Evolutionary conservation across 2,113 vertebrate species (phyloP), one percentile per base, ranked within the genome.

Genomic region (Cheirogaleus medius): DNA sequence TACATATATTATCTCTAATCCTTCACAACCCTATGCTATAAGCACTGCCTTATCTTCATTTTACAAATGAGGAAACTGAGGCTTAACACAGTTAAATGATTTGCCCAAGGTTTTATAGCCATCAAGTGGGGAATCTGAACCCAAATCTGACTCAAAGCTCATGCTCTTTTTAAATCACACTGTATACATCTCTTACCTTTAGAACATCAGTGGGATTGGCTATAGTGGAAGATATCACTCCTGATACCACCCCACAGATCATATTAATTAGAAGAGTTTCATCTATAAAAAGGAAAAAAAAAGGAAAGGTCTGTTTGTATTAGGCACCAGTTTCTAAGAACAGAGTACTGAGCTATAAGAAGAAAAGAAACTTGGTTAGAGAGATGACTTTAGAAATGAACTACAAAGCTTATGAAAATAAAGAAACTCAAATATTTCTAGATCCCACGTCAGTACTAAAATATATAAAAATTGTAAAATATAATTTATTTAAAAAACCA

Each of bases 171-270:
- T 85, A 69, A 64, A 94, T 92, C 60, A 82, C 25, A 83, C 64
- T 54, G 14, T 58, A 68, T 63, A 84, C 21, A n/a, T 5, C 20
- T 77, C 98, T 99, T 98, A 99, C 99, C 99, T 99, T 99, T 52
- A 99, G 98, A 87, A 99, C 99, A 66, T 99, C 99, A 0, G 99
- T 99, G 32, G 99, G 99, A 74, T 99, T 99, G 94, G 99, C 99
- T 95, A 99, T 98, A 0, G 99, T 99, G 0, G 99, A 99, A 20
- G 99, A 99, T 97, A 99, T 98, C 69, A 99, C 99, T 92, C 99
- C 99, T 0, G 99, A 99, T 54, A 99, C 99, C 49, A 99, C 99
- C 0, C 99, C 99, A 42, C 99, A 99, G 97, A 99, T 99, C n/a
- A 99, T 99, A 71, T 99, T 99, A 98, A 99, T 99, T 54, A 99